Evolutionary conservation across 2,113 vertebrate genomes (phyloP).

Genomic region (Aphyosemion australe): DNA sequence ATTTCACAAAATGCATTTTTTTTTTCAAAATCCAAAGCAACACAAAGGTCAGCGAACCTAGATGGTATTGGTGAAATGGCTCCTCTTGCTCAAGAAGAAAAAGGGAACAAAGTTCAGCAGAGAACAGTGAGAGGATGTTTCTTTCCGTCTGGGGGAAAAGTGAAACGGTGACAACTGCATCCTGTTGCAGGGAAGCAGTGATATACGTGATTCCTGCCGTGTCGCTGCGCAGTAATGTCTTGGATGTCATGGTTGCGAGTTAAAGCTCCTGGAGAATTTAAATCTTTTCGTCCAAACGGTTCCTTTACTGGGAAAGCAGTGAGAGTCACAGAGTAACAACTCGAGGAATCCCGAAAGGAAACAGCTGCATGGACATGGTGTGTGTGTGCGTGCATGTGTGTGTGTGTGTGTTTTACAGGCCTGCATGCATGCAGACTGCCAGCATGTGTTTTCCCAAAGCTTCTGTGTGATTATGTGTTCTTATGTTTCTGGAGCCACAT

Average conservation of each 20-base stretch:
- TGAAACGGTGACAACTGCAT: conserved; percentile 21
- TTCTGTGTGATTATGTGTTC: conserved; percentile 50
- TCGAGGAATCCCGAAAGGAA: conserved; percentile 67
- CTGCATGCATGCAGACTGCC: conserved; percentile 31
- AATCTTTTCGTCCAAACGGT: conserved; percentile 22
- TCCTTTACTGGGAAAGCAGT: conserved; percentile 49
- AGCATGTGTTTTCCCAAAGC: conserved; percentile 62
- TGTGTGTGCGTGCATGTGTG: conserved; percentile 67
- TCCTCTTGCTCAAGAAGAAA: conserved; percentile 42
- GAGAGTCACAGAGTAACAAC: conserved; percentile 57
- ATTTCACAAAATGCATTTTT: background rate
- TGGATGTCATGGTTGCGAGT: conserved; percentile 6
- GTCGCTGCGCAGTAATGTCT: conserved; percentile 4
- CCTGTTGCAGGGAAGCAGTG: conserved; percentile 9
- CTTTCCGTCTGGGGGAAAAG: conserved; percentile 20
- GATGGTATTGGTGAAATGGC: conserved; percentile 29
- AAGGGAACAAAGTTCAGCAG: conserved; percentile 36
- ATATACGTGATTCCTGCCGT: background rate
- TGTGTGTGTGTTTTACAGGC: conserved; percentile 28
- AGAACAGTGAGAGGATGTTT: conserved; percentile 2
- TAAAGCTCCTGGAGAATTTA: background rate
- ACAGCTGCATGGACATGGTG: conserved; percentile 70
- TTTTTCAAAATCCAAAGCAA: background rate
- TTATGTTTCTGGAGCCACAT: conserved; percentile 28
- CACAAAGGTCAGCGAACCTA: conserved; percentile 20